These are phyloP conservation scores for Crambe crambe DNA, from an alignment of 37 sponge, comb jelly and placozoan genomes.

Conservation along the genomic window DNA sequence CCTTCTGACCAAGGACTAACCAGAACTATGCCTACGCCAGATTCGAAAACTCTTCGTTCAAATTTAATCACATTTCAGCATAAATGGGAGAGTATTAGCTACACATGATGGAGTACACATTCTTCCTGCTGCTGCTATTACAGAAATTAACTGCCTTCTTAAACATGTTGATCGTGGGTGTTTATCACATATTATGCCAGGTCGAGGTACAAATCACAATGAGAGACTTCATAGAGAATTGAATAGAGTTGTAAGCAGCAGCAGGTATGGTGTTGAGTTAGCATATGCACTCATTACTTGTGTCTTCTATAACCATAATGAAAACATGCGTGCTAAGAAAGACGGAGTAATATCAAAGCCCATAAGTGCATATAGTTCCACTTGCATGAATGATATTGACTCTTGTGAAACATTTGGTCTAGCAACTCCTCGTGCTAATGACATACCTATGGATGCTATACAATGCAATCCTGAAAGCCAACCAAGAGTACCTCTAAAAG, in stretches of 20 bases:
- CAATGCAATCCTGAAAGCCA: background rate
- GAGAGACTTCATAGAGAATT: slow-evolving; percentile 34
- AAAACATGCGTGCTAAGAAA: background rate
- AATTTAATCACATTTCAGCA: too few species aligned
- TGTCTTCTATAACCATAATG: slow-evolving; percentile 38
- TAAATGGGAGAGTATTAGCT: too few species aligned
- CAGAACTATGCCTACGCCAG: too few species aligned
- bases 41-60: too few species aligned
- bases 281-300: slow-evolving; percentile 41
- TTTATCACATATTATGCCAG: too few species aligned
- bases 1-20: too few species aligned
- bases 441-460: too few species aligned
- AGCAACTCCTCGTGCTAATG: background rate
- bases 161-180: too few species aligned
- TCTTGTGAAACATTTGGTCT: background rate
- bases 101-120: too few species aligned
- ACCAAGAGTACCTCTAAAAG: background rate
- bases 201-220: slow-evolving; percentile 53
- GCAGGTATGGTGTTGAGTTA: slow-evolving; percentile 38
- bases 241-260: background rate
- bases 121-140: too few species aligned
- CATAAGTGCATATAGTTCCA: slow-evolving; percentile 4
- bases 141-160: too few species aligned
- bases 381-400: background rate
- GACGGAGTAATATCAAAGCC: background rate